Base-by-base conservation (phyloP, 53 echinoderm and acorn worm genomes). In the Actinopyga echinites region DNA sequence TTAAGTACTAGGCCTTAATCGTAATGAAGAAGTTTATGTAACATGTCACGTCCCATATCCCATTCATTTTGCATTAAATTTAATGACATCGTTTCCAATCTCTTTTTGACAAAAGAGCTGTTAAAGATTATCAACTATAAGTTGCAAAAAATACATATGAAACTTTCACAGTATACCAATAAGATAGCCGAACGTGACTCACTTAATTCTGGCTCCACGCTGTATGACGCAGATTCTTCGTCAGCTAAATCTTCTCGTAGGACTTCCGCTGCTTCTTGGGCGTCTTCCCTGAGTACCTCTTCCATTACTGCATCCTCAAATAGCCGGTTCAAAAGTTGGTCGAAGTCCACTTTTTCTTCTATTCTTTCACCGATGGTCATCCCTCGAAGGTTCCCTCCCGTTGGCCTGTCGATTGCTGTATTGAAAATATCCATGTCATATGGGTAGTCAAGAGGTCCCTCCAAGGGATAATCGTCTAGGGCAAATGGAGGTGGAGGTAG, bases 271-370 rank as follows among this genome's bases (percentile, higher is more conserved):
- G 77, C 77, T 15, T 53, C 56, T 32, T 26, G 53, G 12, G 77
- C 77, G 31, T 77, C 77, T 33, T 77, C 77, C 12, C 77, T 43
- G 32, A 77, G 49, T 54, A 77, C 54, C 15, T 77, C 77, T n/a
- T 77, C 77, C 77, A 77, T 77, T 28, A 77, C 54, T 21, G 77
- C 77, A 49, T 77, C 77, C 9, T 77, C 77, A 30, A 77, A 25
- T 1, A 77, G n/a, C 31, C 77, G 56, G 28, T 77, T 77, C 32
- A 77, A 10, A 8, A 56, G 54, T 13, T 55, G 24, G 54, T 77
- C 55, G 56, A 56, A 53, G n/a, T 77, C 77, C 25, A 32, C 54
- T 0, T 77, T 56, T 56, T 77, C 30, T 30, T 77, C 52, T 2
- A 77, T 28, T 20, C 77, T 53, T 6, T 77, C 28, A 7, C 77